Evolutionary conservation across 2,113 vertebrate species (phyloP), one percentile per base, ranked within the genome.

Genomic region (Thalassarche chlororhynchos): DNA sequence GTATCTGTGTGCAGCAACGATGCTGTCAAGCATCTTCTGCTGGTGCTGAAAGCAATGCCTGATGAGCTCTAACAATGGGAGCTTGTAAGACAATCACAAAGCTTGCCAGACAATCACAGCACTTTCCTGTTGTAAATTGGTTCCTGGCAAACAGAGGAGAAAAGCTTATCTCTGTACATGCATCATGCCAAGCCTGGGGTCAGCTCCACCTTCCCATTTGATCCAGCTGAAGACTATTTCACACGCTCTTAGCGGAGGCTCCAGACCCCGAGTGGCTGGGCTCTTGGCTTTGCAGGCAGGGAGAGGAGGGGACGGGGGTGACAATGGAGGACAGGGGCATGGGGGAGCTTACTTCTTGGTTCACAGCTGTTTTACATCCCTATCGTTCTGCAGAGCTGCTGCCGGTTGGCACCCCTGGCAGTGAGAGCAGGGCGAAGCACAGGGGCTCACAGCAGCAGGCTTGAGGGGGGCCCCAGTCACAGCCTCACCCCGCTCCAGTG

Each of bases 401-500:
- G 34, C 0, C 4, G 21, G 14, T 34, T 60, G 51, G 24, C 26
- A 23, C 34, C 12, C 17, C 29, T 49, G 52, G n/a, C 62, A 49
- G 47, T 18, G 36, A 84, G 66, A 44, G 42, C 23, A 20, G 16
- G 32, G 44, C 3, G 10, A 64, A 42, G 32, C n/a, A 9, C 0
- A 0, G 28, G 38, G n/a, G 20, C 3, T 60, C 46, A n/a, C 0
- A 2, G 28, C 19, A 77, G 40, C 31, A 69, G 52, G 28, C 23
- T 64, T 46, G 44, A 32, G 44, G 12, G 44, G 10, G 9, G 1
- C 13, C 23, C 21, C 58, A n/a, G 32, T n/a, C 46, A 54, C 17
- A 12, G 52, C 17, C 23, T 70, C 40, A 26, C 10, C 14, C 26
- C 1, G 0, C 32, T 32, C 21, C 57, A 82, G 51, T 3, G 0